Evolutionary conservation across 2,888 invertebrate species (phyloP), one percentile per base, ranked within the genome.

Genomic region (Melanargia galathea): DNA sequence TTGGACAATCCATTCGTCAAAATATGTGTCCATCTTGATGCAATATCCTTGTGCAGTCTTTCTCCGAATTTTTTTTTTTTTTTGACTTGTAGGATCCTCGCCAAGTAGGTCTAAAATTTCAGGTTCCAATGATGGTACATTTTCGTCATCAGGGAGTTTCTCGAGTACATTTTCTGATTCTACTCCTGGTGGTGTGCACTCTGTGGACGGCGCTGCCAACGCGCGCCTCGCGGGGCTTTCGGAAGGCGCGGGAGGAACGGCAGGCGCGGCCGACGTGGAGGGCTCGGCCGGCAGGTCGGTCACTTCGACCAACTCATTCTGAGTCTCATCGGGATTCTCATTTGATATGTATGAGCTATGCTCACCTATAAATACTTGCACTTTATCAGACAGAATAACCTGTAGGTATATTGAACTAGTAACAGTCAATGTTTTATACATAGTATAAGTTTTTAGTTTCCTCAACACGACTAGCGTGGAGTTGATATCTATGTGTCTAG

Each of bases 11-110:
- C 38, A 38, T 38, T 38, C 38, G 38, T 38, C 38, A 38, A 38
- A 38, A 38, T 38, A n/a, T 38, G 38, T n/a, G 38, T 13, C 38
- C 38, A 38, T 38, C 38, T 38, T 2, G 38, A 38, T n/a, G 38
- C 38, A 38, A 38, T n/a, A 38, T 38, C 38, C n/a, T 38, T 38
- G n/a, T 38, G 38, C n/a, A 38, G n/a, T 38, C n/a, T 38, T n/a
- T 38, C n/a, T 38, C 38, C 38, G 38, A 38, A 4, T 38, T 38
- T 38, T 38, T 38, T 38, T 38, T 11, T 38, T 38, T 38, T 38
- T 38, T 38, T 38, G 13, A 38, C 38, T n/a, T n/a, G 13, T 38
- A 1, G 38, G 38, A n/a, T 38, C 38, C 38, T 38, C 38, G 38
- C 38, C 38, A 38, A 38, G 38, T 38, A 38, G 38, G 38, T 38